Base-by-base conservation (phyloP, 1,140 invertebrate species). In the Oreohelix idahoensis region DNA sequence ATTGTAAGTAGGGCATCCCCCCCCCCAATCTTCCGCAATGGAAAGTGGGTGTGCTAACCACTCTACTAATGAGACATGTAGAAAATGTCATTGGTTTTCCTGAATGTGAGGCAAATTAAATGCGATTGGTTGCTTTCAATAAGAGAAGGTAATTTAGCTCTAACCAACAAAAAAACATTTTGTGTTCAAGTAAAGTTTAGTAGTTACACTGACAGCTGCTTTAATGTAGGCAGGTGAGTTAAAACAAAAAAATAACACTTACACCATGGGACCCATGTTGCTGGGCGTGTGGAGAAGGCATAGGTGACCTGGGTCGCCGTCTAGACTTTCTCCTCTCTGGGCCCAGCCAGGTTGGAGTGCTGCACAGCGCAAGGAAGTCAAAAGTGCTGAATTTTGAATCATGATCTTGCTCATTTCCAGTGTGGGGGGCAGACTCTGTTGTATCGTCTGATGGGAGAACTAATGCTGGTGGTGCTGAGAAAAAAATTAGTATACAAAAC, bases 341-440 rank as follows among this genome's bases (percentile, higher is more conserved):
- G 32, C 89, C 89, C 15, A 91, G 86, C 90, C 90, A 91, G 5
- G 89, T 89, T 29, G 90, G 89, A 29, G 88, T 86, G 83, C 89
- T 90, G 84, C 90, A 91, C 26, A 91, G 81, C 26, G 90, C 90
- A 76, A 90, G 87, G 42, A 91, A 87, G 83, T 91, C 90, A 84
- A 91, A 91, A 39, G 84, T 84, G 38, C 81, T 87, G 66, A 84
- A 81, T 51, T 83, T 78, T 11, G 77, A 82, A 66, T 87, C 86
- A 17, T 74, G 81, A 23, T 84, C 81, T 29, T 32, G n/a, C 2
- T 84, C 85, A 29, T 66, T 84, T 15, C 81, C 84, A 49, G 79
- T 87, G 73, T 83, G 81, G 29, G 75, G 86, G 17, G 83, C 81
- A 39, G 83, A 81, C 29, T 76, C 83, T 79, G 73, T 32, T 83